Percentiles rank a stretch among this genome's conserved stretches.
Evolutionary conservation across 1,140 invertebrate genomes (phyloP).

Genomic region (Cryptotermes secundus): DNA sequence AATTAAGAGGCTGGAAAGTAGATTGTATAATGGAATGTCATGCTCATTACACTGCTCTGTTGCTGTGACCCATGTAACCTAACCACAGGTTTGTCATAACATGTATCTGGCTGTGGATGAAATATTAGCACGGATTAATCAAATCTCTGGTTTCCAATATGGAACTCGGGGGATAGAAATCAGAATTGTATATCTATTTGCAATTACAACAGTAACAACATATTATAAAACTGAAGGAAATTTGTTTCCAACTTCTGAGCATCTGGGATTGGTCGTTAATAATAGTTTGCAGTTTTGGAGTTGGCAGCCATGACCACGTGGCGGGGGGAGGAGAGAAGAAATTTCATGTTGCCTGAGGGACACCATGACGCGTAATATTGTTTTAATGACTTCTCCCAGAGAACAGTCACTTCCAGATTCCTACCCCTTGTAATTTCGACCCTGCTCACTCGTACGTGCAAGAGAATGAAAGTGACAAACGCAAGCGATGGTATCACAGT

Average conservation of each 20-base stretch:
- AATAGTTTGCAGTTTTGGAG: background rate
- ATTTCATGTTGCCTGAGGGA: background rate
- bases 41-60: too few species aligned
- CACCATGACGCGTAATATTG: background rate
- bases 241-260: background rate
- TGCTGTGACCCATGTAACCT: too few species aligned
- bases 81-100: too few species aligned
- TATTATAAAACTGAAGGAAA: background rate
- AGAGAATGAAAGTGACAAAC: background rate
- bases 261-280: background rate
- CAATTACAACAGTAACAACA: background rate
- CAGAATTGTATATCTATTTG: background rate
- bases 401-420: background rate
- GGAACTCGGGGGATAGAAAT: background rate
- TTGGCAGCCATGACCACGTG: background rate
- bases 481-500: too few species aligned
- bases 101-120: too few species aligned
- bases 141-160: background rate
- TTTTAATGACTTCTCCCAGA: background rate
- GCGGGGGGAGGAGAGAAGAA: background rate
- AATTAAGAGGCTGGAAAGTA: too few species aligned
- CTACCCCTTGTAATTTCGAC: background rate
- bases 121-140: background rate
- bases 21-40: too few species aligned
- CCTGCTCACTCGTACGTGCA: background rate